A percentile compares a stretch with the other conserved stretches of the same genome.
Conservation (phyloP, 2,888 invertebrate species). For the Trypoxylon attenuatum region DNA sequence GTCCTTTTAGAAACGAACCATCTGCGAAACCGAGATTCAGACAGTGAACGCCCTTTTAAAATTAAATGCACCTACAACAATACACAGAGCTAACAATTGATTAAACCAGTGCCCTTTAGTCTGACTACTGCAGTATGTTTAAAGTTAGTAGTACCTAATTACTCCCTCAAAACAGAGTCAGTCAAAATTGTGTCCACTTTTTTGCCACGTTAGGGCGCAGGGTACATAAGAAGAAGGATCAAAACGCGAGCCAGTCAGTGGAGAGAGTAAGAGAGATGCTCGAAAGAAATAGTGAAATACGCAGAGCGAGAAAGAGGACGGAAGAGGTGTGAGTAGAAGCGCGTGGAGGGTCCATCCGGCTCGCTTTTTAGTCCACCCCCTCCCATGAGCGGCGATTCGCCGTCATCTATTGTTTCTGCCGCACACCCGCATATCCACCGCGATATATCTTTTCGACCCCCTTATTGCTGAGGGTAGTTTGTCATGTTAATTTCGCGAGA, state of each 20-base stretch:
- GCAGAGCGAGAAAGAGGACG: background rate
- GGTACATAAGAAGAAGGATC: constrained; percentile 40
- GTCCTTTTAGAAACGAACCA: no score
- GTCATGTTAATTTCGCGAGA: constrained; percentile 74
- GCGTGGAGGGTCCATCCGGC: constrained; percentile 34
- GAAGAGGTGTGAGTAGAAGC: constrained; percentile 12
- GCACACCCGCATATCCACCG: constrained; percentile 72
- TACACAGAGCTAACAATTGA: no score
- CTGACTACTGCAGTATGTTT: no score
- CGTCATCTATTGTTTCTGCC: constrained; percentile 72
- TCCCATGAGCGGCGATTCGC: constrained; percentile 19
- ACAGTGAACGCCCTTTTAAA: no score
- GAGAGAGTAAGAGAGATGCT: background rate
- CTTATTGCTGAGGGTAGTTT: constrained; percentile 75
- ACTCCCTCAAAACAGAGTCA: no score
- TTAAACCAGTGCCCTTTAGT: no score
- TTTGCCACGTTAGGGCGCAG: constrained; percentile 23
- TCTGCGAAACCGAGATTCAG: no score
- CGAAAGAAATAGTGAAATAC: background rate
- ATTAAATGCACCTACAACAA: no score
- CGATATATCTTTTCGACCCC: constrained; percentile 73
- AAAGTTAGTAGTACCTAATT: no score
- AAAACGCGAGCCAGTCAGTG: no score
- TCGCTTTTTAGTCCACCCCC: constrained; percentile 46
- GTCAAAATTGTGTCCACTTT: no score